phyloP scores from a whole-genome alignment of 2,888 invertebrate species.

The Cheilosia pagana region DNA sequence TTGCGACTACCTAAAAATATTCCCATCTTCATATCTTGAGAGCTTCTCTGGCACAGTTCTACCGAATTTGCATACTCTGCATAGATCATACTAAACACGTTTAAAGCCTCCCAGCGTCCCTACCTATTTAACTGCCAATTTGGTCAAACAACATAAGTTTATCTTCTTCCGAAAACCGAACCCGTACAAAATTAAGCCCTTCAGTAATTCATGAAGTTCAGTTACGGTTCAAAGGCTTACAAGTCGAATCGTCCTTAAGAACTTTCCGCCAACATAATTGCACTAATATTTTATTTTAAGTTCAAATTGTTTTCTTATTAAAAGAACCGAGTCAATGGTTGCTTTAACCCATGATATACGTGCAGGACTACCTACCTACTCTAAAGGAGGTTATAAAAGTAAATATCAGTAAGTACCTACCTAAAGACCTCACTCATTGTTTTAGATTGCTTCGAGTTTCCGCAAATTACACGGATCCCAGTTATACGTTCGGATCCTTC shows the following conservation, averaged over 20 bases:
- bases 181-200: not conserved
- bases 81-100: not conserved
- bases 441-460: conserved; percentile 69
- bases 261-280: not conserved
- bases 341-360: conserved; percentile 12
- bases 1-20: too few species aligned
- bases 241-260: not conserved
- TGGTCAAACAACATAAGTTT: too few species aligned
- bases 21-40: too few species aligned
- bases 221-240: not conserved
- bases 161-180: not conserved
- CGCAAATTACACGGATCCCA: conserved; percentile 50
- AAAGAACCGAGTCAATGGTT: conserved; percentile 23
- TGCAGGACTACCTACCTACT: not conserved
- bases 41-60: too few species aligned
- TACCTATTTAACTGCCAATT: too few species aligned
- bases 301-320: conserved; percentile 34
- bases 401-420: conserved; percentile 21
- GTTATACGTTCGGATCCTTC: conserved; percentile 28
- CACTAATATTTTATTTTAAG: conserved; percentile 15
- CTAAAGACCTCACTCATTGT: conserved; percentile 63
- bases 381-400: conserved; percentile 14
- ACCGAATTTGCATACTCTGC: too few species aligned
- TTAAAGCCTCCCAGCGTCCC: too few species aligned
- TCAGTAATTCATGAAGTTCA: not conserved